Base-by-base conservation (phyloP, 2,797 vertebrate species). In the Mallotus villosus region DNA sequence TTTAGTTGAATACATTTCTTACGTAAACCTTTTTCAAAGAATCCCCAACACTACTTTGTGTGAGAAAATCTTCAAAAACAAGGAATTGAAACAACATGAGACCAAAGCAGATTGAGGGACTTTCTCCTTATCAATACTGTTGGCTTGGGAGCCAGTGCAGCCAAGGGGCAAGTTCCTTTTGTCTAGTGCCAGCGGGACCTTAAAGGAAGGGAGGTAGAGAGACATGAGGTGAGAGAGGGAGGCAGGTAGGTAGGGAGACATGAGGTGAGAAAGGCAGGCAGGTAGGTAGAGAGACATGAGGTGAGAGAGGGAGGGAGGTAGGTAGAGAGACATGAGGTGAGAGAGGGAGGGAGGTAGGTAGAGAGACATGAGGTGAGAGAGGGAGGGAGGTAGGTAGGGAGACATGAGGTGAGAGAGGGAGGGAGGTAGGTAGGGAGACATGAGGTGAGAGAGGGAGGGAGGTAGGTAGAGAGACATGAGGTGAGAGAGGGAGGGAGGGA, bases 71-170 rank as follows among this genome's bases (percentile, higher is more conserved):
- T 66, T 58, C 55, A 55, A 29, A 61, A 58, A 59, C 51, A n/a
- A 53, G 61, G 21, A 32, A 25, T 67, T 73, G 71, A 46, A 63
- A 73, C 21, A 16, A 66, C 34, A 67, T 59, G 51, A 68, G 67
- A 68, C 27, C 17, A 32, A 58, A 32, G 4, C 25, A 21, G 53
- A 68, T 58, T 68, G 63, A 73, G 65, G 25, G 41, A 58, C 58
- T 37, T 37, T 34, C 70, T 57, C 49, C 59, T 65, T 41, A 72
- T 51, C 63, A 17, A 60, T 37, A n/a, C 29, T 68, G 64, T 66
- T 66, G 3, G 46, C 51, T 6, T n/a, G 51, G 51, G 51, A 55
- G 51, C 51, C 21, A 58, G 67, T 8, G 17, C 22, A 9, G 67
- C 25, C 17, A 4, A 19, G 41, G 53, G 19, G 22, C 14, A 5